Percentiles rank a stretch among this genome's conserved stretches.
phyloP scores from a whole-genome alignment of 1,140 invertebrate species.

The Aleiodes sp. region DNA sequence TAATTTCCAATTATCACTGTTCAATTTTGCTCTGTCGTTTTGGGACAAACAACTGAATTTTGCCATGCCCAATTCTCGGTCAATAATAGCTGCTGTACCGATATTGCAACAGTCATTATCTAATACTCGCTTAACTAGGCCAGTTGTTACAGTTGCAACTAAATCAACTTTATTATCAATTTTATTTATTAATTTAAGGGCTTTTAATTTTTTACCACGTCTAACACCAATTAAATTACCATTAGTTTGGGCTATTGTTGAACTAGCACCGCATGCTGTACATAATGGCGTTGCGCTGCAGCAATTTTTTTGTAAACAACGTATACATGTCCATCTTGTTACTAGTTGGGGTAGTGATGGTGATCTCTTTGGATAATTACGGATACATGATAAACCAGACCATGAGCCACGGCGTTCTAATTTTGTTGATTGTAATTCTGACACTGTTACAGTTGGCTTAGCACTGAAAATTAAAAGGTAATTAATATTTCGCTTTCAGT shows the following conservation, averaged over 20 bases:
- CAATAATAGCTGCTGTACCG: conserved; percentile 28
- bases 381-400: conserved; percentile 43
- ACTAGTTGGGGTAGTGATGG: conserved; percentile 57
- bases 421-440: conserved; percentile 41
- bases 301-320: conserved; percentile 59
- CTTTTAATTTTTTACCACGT: conserved; percentile 56
- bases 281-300: conserved; percentile 57
- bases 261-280: conserved; percentile 60
- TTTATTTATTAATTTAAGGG: conserved; percentile 52
- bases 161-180: conserved; percentile 45
- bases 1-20: conserved; percentile 57
- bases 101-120: conserved; percentile 48
- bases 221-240: conserved; percentile 58
- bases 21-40: conserved; percentile 46
- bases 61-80: conserved; percentile 54
- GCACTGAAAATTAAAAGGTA: conserved; percentile 44
- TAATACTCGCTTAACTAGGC: conserved; percentile 48
- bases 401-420: conserved; percentile 51
- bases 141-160: conserved; percentile 49
- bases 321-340: conserved; percentile 62
- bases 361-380: conserved; percentile 46
- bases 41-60: conserved; percentile 59
- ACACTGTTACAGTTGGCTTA: conserved; percentile 41
- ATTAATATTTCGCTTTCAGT: neutral
- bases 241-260: conserved; percentile 55